Conservation (phyloP, 1,140 invertebrate species). For the Camponotus pennsylvanicus region DNA sequence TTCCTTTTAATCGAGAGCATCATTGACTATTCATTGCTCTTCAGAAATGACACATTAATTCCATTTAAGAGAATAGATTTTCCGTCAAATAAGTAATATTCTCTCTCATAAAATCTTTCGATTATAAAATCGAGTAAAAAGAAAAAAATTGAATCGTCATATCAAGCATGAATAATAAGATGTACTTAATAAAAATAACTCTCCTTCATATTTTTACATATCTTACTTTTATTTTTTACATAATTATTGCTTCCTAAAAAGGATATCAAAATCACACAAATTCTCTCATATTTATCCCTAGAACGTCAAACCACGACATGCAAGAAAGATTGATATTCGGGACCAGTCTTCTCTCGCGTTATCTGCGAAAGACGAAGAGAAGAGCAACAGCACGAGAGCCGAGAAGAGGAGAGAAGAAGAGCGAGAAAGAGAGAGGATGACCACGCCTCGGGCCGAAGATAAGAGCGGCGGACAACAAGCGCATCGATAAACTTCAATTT, state of each 20-base stretch:
- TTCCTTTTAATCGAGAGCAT: too few species aligned
- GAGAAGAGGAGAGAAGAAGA: neutral
- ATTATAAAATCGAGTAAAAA: neutral
- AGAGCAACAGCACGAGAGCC: neutral
- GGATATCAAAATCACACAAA: neutral
- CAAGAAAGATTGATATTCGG: slow-evolving; percentile 32
- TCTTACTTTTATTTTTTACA: neutral
- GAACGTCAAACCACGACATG: neutral
- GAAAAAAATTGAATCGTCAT: neutral
- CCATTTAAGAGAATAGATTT: too few species aligned
- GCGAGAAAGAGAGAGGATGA: slow-evolving; percentile 31
- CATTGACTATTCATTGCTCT: too few species aligned
- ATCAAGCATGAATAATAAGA: neutral
- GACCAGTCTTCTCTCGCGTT: neutral
- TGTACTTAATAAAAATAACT: neutral
- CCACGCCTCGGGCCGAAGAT: slow-evolving; percentile 70
- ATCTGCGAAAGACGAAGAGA: slow-evolving; percentile 19
- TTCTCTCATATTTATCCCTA: slow-evolving; percentile 4
- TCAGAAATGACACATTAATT: too few species aligned
- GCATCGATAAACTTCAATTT: slow-evolving; percentile 76
- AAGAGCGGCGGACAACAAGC: slow-evolving; percentile 66
- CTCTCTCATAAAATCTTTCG: neutral
- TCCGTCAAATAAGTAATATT: neutral
- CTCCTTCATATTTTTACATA: neutral
- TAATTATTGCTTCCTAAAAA: neutral